phyloP scores from a whole-genome alignment of 2,888 invertebrate genomes.

The Sesia apiformis region DNA sequence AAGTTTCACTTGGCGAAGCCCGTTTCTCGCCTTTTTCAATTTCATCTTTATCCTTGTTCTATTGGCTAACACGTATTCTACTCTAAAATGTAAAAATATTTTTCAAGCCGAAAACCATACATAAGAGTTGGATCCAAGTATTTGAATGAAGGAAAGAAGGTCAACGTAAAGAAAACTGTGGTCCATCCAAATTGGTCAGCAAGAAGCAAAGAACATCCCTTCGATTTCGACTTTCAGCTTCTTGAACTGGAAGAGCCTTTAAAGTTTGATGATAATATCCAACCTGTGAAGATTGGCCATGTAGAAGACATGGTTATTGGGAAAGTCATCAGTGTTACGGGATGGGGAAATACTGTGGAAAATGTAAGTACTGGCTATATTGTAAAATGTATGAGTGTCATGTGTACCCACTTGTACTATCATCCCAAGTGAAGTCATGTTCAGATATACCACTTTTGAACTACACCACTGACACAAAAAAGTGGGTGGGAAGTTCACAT shows the following conservation, averaged over 20 bases:
- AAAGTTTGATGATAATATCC: constrained; percentile 40
- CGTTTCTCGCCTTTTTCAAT: too few relatives aligned
- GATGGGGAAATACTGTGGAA: constrained; percentile 63
- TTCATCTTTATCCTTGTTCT: too few relatives aligned
- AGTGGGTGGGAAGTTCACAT: too few relatives aligned
- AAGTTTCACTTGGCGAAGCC: too few relatives aligned
- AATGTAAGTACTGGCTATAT: constrained; percentile 36
- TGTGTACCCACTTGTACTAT: too few relatives aligned
- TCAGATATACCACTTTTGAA: too few relatives aligned
- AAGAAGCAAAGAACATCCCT: constrained; percentile 47
- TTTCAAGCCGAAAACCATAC: constrained; percentile 46
- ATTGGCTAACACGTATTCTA: too few relatives aligned
- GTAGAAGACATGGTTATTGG: constrained; percentile 60
- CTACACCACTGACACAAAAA: too few relatives aligned
- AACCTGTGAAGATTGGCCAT: constrained; percentile 50
- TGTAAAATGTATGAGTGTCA: too few relatives aligned
- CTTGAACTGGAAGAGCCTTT: constrained; percentile 38
- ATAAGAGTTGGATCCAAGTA: constrained; percentile 54
- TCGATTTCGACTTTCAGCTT: constrained; percentile 59
- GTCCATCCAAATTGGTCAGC: constrained; percentile 48
- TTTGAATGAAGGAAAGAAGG: constrained; percentile 36
- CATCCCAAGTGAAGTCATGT: too few relatives aligned
- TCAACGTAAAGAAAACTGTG: constrained; percentile 24
- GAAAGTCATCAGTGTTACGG: constrained; percentile 53
- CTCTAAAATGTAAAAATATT: not conserved